A percentile compares a stretch with the other conserved stretches of the same genome.
These are phyloP conservation scores for Lineus longissimus DNA, from an alignment of 1,140 invertebrate species.

Conservation along the genomic window DNA sequence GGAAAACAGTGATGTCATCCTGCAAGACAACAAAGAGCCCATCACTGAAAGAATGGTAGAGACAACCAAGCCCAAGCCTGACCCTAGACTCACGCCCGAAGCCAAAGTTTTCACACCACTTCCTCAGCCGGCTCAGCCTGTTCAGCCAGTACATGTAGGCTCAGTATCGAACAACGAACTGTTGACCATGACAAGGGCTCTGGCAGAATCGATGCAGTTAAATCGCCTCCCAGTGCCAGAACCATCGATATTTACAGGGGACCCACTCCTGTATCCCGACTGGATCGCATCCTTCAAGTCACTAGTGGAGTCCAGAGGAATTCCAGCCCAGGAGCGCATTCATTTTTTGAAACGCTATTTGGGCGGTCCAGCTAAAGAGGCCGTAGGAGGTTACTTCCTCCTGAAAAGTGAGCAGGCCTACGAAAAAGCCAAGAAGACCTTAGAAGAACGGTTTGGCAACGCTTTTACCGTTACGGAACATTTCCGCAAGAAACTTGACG, in stretches of 20 bases:
- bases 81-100: too few relatives aligned
- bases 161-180: too few relatives aligned
- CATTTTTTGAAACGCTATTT: constrained; percentile 13
- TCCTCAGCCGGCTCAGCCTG: neutral
- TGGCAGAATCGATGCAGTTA: too few relatives aligned
- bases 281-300: constrained; percentile 6
- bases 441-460: constrained; percentile 16
- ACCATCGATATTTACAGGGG: constrained; percentile 21
- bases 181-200: too few relatives aligned
- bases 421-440: constrained; percentile 2
- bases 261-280: constrained; percentile 18
- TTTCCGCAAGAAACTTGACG: constrained; percentile 14
- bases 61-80: too few relatives aligned
- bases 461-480: constrained; percentile 11
- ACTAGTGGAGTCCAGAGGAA: neutral
- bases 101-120: too few relatives aligned
- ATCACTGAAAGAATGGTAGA: too few relatives aligned
- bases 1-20: too few relatives aligned
- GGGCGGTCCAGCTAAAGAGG: constrained; percentile 3
- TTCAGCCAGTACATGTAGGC: too few relatives aligned
- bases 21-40: too few relatives aligned
- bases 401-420: constrained; percentile 10
- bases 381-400: constrained; percentile 6
- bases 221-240: constrained; percentile 25
- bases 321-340: neutral